Evolutionary conservation across 2,113 vertebrate genomes (phyloP).

Genomic region (Climacteris rufus): DNA sequence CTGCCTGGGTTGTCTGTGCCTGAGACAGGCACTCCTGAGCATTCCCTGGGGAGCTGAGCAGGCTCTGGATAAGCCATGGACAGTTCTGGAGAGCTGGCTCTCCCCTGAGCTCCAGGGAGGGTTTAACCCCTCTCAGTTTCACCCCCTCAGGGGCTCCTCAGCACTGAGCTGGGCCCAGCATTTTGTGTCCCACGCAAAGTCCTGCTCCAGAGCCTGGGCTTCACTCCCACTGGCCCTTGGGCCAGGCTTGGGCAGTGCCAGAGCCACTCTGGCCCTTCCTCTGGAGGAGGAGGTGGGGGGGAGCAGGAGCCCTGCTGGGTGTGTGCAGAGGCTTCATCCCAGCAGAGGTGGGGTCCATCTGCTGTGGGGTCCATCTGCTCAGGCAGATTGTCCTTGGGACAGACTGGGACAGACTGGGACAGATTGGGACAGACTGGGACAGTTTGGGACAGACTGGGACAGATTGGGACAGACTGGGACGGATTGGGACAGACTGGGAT

Average conservation of each 20-base stretch:
- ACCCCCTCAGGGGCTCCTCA: rapidly evolving
- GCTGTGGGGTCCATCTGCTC: background rate
- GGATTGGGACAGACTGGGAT: too few species aligned
- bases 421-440: too few species aligned
- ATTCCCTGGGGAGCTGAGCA: background rate
- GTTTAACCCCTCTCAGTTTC: background rate
- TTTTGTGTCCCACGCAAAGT: background rate
- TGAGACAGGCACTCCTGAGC: background rate
- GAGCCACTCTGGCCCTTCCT: background rate
- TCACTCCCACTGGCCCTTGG: background rate
- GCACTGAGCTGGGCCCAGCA: background rate
- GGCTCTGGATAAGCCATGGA: background rate
- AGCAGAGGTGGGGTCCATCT: rapidly evolving
- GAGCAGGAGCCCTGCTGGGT: background rate
- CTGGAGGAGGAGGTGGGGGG: background rate
- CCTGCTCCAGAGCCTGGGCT: background rate
- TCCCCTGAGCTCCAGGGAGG: background rate
- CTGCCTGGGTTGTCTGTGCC: background rate
- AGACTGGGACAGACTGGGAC: too few species aligned
- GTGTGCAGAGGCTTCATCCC: background rate
- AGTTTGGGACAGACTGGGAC: too few species aligned
- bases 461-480: too few species aligned
- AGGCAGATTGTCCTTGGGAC: background rate
- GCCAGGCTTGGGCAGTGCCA: background rate
- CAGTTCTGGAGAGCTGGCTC: background rate